Base-by-base conservation (phyloP, 2,797 vertebrate species). In the Acipenser ruthenus region DNA sequence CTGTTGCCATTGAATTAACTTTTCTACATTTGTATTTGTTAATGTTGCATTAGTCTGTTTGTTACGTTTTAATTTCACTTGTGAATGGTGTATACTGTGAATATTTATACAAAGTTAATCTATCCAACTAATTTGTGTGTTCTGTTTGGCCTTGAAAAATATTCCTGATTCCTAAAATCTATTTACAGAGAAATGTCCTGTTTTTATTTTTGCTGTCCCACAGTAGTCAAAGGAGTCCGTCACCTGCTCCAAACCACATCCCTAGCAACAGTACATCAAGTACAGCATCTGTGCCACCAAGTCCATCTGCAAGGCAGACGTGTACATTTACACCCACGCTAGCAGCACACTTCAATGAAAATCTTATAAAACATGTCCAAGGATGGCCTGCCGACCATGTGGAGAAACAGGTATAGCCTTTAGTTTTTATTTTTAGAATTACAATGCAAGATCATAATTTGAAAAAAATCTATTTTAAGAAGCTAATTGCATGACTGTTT, bases 201-300 rank as follows among this genome's bases (percentile, higher is more conserved):
- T 37, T 37, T 37, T 76, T 76, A 37, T 37, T 37, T 37, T 37
- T 37, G 37, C 37, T 37, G 15, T 65, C 9, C 75, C 72, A 1
- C 78, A 97, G 94, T 87, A 96, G 93, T 87, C 96, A 97, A 81
- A 93, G 95, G 89, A 99, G 96, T 86, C 96, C 96, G 12, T 99
- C 96, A 60, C 95, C 95, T 58, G 89, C 92, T 81, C 90, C 92
- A 78, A 97, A 97, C 84, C 95, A 95, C 70, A 87, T 93, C 75
- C 83, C 92, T 66, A 86, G 85, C 77, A 87, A 84, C 66, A 90
- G 89, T 83, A 87, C 84, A 73, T 49, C 88, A 72, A 90, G 81
- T 78, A 82, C 92, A 7, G 70, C 92, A 71, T 84, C 91, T 15
- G 88, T 88, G 67, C 80, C 90, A 0, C 81, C 90, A 1, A 80